Base-by-base conservation (phyloP, 2,888 invertebrate genomes). In the Antheraea yamamai region DNA sequence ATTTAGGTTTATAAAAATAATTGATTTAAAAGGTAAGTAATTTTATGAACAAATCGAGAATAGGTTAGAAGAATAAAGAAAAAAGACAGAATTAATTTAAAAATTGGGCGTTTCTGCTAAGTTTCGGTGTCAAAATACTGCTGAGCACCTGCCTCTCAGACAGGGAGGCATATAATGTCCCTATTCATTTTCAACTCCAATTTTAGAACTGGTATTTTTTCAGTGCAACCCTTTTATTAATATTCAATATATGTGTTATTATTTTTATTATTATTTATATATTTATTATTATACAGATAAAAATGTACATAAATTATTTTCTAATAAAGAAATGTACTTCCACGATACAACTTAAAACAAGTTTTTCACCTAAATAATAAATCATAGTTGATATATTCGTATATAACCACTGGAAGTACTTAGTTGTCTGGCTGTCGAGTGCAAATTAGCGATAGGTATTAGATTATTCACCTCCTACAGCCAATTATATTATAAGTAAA, bases 71-170 rank as follows among this genome's bases (percentile, higher is more conserved):
- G 85, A 87, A 82, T 87, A 82, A 89, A 26, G 64, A 66, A 66
- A 66, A 26, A 16, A 89, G 90, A 0, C 91, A 91, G 89, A 84
- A 87, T 88, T 89, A 88, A 90, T 91, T 91, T 89, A 85, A 88
- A 88, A 91, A 89, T 89, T 87, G 89, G 92, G 92, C 87, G 92
- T 91, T 91, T 93, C 92, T 92, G 92, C 92, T 94, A 93, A 94
- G 89, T 93, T 91, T 91, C 89, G 88, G 92, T 93, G 94, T 95
- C 94, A 94, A 94, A 94, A 95, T 93, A 95, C 90, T 89, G 87
- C 88, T 86, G 82, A 88, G 83, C 94, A 95, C 93, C 94, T 94
- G 94, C 89, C 85, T 85, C 76, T 83, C 78, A 94, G 93, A 93
- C 93, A 87, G 88, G 85, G 85, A 84, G 93, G 90, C 92, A 92